Percentiles rank a stretch among this genome's conserved stretches.
These are phyloP conservation scores for Oryzias javanicus DNA, from an alignment of 2,113 vertebrate species.

Conservation along the genomic window DNA sequence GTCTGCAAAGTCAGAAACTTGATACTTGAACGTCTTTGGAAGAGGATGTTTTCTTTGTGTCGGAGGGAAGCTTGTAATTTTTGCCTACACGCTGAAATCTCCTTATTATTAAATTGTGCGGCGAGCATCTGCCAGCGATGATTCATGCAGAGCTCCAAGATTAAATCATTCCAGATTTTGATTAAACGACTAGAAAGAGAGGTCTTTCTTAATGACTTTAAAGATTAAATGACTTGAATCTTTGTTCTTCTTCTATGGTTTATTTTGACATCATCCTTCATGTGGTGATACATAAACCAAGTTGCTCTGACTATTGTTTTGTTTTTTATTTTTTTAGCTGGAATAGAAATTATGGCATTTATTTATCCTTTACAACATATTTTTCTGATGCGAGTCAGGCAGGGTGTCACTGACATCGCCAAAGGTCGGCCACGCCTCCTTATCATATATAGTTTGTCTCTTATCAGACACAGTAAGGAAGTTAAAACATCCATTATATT, in stretches of 20 bases:
- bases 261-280: conserved; percentile 6
- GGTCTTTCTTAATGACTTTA: conserved; percentile 12
- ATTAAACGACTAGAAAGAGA: conserved; percentile 15
- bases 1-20: too few species aligned
- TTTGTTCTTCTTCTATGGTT: conserved; percentile 20
- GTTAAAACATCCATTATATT: too few species aligned
- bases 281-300: conserved; percentile 3
- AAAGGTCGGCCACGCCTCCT: conserved; percentile 59
- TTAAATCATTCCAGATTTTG: conserved; percentile 36
- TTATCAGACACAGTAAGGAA: too few species aligned
- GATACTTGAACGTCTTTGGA: too few species aligned
- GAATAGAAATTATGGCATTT: not conserved
- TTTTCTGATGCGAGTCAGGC: conserved; percentile 17
- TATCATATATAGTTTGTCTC: conserved; percentile 35
- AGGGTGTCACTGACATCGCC: too few species aligned
- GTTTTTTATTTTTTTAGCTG: not conserved
- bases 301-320: not conserved
- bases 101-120: conserved; percentile 13
- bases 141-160: conserved; percentile 29
- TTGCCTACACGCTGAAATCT: conserved; percentile 17
- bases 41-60: too few species aligned
- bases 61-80: conserved; percentile 1
- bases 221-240: conserved; percentile 12
- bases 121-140: conserved; percentile 20
- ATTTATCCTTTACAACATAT: conserved; percentile 20